Evolutionary conservation across 1,140 invertebrate species (phyloP).

Genomic region (Tetramorium parvispinum): DNA sequence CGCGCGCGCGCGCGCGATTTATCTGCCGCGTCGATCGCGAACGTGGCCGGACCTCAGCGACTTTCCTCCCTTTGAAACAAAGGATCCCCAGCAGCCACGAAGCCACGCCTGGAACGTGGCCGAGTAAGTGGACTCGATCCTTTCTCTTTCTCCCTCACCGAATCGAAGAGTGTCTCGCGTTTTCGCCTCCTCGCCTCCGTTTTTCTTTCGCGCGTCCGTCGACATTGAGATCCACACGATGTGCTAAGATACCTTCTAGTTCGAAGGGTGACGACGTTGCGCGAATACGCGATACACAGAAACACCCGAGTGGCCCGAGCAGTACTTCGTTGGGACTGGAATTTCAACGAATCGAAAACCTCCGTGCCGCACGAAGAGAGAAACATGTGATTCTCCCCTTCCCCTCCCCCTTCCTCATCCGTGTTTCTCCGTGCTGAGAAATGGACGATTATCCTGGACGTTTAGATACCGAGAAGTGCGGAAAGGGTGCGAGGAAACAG

Average conservation of each 20-base stretch:
- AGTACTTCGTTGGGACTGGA: constrained; percentile 45
- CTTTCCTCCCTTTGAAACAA: constrained; percentile 51
- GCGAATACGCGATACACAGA: constrained; percentile 33
- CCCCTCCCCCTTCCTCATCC: no score
- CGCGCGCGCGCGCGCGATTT: constrained; percentile 31
- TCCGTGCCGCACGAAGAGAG: constrained; percentile 71
- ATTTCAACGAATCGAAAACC: constrained; percentile 72
- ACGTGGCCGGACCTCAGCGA: constrained; percentile 43
- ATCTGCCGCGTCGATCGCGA: constrained; percentile 50
- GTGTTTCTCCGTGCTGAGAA: constrained; percentile 69
- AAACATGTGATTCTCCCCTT: background rate
- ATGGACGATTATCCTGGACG: constrained; percentile 75
- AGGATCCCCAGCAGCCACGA: constrained; percentile 49
- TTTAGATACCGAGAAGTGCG: constrained; percentile 74
- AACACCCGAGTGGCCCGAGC: background rate
- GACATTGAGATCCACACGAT: background rate
- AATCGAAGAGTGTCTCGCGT: background rate
- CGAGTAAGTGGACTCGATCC: constrained; percentile 2
- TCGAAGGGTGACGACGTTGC: constrained; percentile 4
- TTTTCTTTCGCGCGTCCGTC: constrained; percentile 27
- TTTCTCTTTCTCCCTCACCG: background rate
- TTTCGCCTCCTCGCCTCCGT: background rate
- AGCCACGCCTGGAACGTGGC: constrained; percentile 69
- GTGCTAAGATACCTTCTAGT: background rate
- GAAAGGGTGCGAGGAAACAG: constrained; percentile 65